phyloP scores from a whole-genome alignment of 2,888 invertebrate species.

The Campoplex capitator region DNA sequence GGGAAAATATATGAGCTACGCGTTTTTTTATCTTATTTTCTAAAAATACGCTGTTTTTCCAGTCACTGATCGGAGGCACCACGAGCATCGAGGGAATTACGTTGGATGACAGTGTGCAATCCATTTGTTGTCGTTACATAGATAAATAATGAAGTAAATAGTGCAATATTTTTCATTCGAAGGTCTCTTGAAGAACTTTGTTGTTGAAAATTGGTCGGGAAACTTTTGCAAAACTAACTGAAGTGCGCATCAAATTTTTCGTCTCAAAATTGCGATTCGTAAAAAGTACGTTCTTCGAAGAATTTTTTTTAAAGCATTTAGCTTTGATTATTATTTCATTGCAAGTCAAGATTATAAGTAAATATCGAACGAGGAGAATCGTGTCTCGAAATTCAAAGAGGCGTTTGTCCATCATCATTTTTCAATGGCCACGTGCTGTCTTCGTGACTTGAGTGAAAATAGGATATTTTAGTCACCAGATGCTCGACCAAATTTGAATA shows the following conservation, averaged over 20 bases:
- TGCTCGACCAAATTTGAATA: background rate
- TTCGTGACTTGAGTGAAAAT: background rate
- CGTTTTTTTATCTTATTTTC: constrained; percentile 2
- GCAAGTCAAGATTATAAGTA: no score
- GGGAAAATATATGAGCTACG: constrained; percentile 3
- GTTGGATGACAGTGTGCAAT: background rate
- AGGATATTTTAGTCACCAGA: background rate
- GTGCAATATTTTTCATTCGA: background rate
- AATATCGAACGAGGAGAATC: background rate
- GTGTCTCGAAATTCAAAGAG: background rate
- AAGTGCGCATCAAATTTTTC: background rate
- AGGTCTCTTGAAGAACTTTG: background rate
- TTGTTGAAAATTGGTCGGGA: no score
- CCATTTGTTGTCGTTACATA: background rate
- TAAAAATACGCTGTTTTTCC: constrained; percentile 15
- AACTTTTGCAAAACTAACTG: background rate
- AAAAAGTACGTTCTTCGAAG: background rate
- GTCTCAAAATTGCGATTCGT: background rate
- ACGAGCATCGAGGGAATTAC: background rate
- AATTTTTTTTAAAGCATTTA: background rate
- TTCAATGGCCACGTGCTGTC: background rate
- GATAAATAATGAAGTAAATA: background rate
- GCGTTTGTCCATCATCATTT: background rate
- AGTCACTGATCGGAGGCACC: constrained; percentile 11
- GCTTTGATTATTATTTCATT: background rate